These are phyloP conservation scores for Carettochelys insculpta DNA, from an alignment of 2,113 vertebrate species.

Conservation along the genomic window DNA sequence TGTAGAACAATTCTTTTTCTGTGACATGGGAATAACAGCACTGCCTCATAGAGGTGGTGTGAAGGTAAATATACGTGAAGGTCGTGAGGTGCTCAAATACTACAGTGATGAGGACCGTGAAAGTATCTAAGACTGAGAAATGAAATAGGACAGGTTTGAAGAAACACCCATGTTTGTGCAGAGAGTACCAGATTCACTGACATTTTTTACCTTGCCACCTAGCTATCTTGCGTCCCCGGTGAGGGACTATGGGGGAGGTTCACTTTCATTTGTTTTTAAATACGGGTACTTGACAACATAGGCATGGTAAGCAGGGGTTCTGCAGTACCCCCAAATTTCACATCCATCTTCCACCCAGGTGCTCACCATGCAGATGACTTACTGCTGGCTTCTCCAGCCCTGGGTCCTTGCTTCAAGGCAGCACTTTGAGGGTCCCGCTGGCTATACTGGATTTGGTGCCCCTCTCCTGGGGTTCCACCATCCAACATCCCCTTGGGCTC, in stretches of 20 bases:
- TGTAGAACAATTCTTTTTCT: not conserved
- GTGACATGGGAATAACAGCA: not conserved
- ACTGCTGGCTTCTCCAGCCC: too few relatives aligned
- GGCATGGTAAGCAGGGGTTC: too few relatives aligned
- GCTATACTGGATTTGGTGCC: too few relatives aligned
- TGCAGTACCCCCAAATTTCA: too few relatives aligned
- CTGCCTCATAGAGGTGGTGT: not conserved
- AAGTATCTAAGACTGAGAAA: not conserved
- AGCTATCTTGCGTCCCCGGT: not conserved
- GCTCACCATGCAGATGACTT: too few relatives aligned
- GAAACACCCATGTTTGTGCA: not conserved
- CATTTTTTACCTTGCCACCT: not conserved
- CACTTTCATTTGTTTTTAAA: too few relatives aligned
- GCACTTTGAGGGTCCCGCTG: too few relatives aligned
- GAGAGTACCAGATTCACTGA: not conserved
- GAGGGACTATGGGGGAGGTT: not conserved
- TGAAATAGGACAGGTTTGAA: not conserved
- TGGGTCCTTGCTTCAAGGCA: too few relatives aligned
- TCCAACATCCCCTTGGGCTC: too few relatives aligned
- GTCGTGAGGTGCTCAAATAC: accelerated
- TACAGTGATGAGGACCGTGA: not conserved
- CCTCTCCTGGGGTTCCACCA: too few relatives aligned
- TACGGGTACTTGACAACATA: too few relatives aligned
- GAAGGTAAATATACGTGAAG: not conserved
- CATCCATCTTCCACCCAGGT: too few relatives aligned